phyloP scores from a whole-genome alignment of 2,113 vertebrate species.

The Callorhinus ursinus region DNA sequence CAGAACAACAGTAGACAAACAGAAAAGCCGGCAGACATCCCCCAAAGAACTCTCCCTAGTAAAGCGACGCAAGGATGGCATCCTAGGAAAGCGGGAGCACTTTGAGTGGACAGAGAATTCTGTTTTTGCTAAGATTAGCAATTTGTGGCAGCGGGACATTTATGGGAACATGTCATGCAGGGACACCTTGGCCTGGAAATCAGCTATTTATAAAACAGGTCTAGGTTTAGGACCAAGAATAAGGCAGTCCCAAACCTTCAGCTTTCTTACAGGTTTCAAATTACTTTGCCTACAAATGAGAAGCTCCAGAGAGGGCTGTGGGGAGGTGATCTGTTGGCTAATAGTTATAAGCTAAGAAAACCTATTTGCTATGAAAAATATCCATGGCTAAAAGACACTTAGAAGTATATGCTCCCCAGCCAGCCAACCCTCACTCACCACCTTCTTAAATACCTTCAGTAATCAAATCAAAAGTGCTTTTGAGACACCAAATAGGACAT shows the following conservation, averaged over 20 bases:
- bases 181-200: constrained; percentile 72
- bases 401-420: not conserved
- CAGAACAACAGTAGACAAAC: not conserved
- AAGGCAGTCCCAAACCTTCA: not conserved
- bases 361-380: not conserved
- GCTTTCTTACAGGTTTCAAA: constrained; percentile 37
- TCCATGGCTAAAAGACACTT: not conserved
- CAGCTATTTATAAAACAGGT: constrained; percentile 64
- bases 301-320: not conserved
- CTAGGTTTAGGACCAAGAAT: constrained; percentile 53
- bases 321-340: not conserved
- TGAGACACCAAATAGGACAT: constrained; percentile 17
- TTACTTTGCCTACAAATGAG: not conserved
- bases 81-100: not conserved
- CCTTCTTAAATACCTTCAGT: not conserved
- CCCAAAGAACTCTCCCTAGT: not conserved
- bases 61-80: not conserved
- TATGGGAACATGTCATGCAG: constrained; percentile 56
- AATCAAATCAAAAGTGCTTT: constrained; percentile 55
- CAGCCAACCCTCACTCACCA: not conserved
- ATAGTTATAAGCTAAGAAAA: constrained; percentile 21
- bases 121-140: constrained; percentile 46
- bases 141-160: constrained; percentile 51
- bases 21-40: not conserved
- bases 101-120: not conserved